Percentiles rank a stretch among this genome's conserved stretches.
These are phyloP conservation scores for Muraenolepis orangiensis DNA, from an alignment of 2,797 vertebrate genomes.

Conservation along the genomic window DNA sequence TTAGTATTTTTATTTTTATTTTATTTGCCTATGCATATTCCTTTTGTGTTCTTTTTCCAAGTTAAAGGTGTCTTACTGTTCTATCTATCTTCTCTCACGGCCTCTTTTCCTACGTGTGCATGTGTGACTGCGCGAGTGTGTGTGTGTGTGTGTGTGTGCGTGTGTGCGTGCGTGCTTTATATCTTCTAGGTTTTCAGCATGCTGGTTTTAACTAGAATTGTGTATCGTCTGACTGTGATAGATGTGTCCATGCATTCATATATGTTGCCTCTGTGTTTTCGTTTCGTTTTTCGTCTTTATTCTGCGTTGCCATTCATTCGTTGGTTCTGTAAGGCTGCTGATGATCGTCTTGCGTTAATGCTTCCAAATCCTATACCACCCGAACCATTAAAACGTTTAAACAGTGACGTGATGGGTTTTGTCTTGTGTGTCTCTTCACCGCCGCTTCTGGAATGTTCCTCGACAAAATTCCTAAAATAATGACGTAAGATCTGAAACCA, in stretches of 20 bases:
- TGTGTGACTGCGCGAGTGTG: conserved; percentile 27
- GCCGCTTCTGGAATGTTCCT: background rate
- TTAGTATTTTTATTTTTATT: conserved; percentile 65
- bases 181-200: conserved; percentile 62
- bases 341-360: conserved; percentile 74
- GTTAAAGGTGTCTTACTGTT: conserved; percentile 65
- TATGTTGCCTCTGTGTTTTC: conserved; percentile 54
- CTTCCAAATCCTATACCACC: conserved; percentile 79
- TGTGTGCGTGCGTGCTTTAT: conserved; percentile 33
- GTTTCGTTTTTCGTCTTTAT: conserved; percentile 43
- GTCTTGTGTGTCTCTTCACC: background rate
- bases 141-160: conserved; percentile 37
- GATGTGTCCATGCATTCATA: conserved; percentile 1
- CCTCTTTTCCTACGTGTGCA: conserved; percentile 39
- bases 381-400: conserved; percentile 80
- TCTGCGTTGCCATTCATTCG: conserved; percentile 56
- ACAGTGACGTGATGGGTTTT: conserved; percentile 44
- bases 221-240: conserved; percentile 74
- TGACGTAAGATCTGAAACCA: background rate
- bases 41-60: conserved; percentile 44
- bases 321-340: conserved; percentile 70
- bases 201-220: conserved; percentile 58
- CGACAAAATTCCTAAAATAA: background rate
- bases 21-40: conserved; percentile 75
- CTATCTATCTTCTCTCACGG: conserved; percentile 36